Conservation (phyloP, 2,888 invertebrate species). For the Monopis laevigella region DNA sequence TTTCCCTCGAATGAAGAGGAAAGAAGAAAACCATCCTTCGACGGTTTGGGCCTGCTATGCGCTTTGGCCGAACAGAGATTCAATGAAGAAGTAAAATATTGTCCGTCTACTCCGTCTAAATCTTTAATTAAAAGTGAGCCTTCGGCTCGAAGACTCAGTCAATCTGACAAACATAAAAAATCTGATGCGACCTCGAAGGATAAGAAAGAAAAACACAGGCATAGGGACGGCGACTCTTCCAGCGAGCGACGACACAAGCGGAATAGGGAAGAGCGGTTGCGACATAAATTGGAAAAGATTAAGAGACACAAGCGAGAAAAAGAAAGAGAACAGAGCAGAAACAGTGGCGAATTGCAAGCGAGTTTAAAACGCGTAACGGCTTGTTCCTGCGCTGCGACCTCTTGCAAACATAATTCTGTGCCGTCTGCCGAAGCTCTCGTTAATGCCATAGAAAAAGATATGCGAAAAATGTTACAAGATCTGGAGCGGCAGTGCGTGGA, state of each 20-base stretch:
- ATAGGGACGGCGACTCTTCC: conserved; percentile 47
- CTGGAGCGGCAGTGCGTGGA: conserved; percentile 84
- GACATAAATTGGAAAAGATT: conserved; percentile 56
- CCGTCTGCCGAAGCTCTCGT: conserved; percentile 69
- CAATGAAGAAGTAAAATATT: conserved; percentile 74
- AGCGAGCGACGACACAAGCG: conserved; percentile 45
- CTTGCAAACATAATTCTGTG: conserved; percentile 38
- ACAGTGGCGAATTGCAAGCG: conserved; percentile 48
- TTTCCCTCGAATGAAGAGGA: conserved; percentile 38
- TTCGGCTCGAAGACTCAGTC: conserved; percentile 32
- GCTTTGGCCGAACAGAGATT: conserved; percentile 87
- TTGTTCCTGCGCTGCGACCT: conserved; percentile 37
- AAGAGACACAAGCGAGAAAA: conserved; percentile 49
- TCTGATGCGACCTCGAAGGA: conserved; percentile 28
- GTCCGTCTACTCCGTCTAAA: conserved; percentile 29
- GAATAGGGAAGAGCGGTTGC: conserved; percentile 48
- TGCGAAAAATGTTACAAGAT: conserved; percentile 83
- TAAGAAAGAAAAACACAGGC: conserved; percentile 48
- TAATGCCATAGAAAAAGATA: conserved; percentile 81
- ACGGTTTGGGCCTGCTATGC: conserved; percentile 79
- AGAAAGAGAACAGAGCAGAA: conserved; percentile 36
- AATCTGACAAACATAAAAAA: conserved; percentile 29
- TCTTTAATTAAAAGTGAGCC: conserved; percentile 43
- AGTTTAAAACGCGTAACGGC: conserved; percentile 49
- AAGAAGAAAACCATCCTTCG: conserved; percentile 57